These are phyloP conservation scores for Globicephala melas DNA, from an alignment of 2,113 vertebrate species.

Conservation along the genomic window DNA sequence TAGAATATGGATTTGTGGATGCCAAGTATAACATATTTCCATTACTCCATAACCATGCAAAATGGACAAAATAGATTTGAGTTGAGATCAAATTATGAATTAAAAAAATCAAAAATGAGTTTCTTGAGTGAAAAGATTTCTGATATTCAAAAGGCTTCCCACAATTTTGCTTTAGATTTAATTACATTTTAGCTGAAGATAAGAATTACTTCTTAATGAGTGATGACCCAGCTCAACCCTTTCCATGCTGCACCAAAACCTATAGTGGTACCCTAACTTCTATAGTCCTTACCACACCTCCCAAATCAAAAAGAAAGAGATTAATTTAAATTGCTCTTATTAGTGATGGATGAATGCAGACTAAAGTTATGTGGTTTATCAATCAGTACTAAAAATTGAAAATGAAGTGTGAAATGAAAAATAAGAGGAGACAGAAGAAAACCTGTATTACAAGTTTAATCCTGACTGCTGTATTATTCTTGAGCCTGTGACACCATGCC, in stretches of 20 bases:
- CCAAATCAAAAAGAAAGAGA: background rate
- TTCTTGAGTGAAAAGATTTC: background rate
- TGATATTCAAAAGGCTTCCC: background rate
- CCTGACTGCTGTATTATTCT: background rate
- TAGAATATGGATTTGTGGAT: background rate
- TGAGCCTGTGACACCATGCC: background rate
- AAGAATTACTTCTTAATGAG: background rate
- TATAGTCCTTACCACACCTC: background rate
- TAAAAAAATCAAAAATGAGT: background rate
- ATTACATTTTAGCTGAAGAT: background rate
- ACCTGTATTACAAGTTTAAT: background rate
- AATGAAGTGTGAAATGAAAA: constrained; percentile 27
- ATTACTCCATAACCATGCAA: background rate
- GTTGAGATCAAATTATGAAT: background rate
- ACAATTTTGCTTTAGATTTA: background rate
- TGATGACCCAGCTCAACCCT: background rate
- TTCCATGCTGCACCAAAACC: background rate
- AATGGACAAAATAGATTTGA: background rate
- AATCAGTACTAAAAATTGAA: background rate
- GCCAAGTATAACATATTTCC: background rate
- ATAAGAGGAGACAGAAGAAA: background rate
- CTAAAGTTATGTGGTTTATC: background rate
- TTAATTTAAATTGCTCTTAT: background rate
- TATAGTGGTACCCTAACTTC: background rate
- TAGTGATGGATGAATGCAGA: background rate